A percentile compares a stretch with the other conserved stretches of the same genome.
Evolutionary conservation across 2,888 invertebrate species (phyloP).

Genomic region (Hyles lineata): DNA sequence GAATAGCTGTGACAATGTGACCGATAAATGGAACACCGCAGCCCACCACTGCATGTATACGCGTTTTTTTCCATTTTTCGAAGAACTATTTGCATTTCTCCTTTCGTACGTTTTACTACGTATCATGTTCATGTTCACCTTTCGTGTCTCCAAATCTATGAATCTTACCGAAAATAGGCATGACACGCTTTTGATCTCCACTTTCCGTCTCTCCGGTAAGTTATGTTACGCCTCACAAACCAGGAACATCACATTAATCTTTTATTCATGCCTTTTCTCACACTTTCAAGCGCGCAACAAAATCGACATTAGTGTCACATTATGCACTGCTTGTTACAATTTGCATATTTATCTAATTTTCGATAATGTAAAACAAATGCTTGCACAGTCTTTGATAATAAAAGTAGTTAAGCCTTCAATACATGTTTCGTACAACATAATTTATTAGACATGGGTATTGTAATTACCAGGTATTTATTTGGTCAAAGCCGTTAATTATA

Average conservation of each 20-base stretch:
- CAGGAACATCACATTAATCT: slow-evolving; percentile 16
- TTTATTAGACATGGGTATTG: background rate
- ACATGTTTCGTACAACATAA: background rate
- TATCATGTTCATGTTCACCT: background rate
- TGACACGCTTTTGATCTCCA: background rate
- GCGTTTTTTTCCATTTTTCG: background rate
- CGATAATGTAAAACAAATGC: slow-evolving; percentile 4
- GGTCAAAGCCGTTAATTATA: slow-evolving; percentile 21
- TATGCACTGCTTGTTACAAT: slow-evolving; percentile 13
- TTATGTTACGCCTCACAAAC: background rate
- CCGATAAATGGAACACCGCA: background rate
- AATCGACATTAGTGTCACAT: background rate
- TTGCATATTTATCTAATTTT: slow-evolving; percentile 16
- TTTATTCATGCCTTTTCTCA: slow-evolving; percentile 16
- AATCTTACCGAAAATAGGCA: background rate
- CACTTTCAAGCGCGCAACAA: slow-evolving; percentile 4
- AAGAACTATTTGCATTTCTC: background rate
- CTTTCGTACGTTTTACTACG: background rate
- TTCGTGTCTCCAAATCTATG: background rate
- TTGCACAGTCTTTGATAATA: slow-evolving; percentile 4
- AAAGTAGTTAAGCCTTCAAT: background rate
- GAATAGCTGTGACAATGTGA: background rate
- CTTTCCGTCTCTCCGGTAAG: background rate
- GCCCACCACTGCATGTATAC: background rate
- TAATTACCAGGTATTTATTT: slow-evolving; percentile 1